Evolutionary conservation across 2,113 vertebrate genomes (phyloP).

Genomic region (Thalassoma bifasciatum): DNA sequence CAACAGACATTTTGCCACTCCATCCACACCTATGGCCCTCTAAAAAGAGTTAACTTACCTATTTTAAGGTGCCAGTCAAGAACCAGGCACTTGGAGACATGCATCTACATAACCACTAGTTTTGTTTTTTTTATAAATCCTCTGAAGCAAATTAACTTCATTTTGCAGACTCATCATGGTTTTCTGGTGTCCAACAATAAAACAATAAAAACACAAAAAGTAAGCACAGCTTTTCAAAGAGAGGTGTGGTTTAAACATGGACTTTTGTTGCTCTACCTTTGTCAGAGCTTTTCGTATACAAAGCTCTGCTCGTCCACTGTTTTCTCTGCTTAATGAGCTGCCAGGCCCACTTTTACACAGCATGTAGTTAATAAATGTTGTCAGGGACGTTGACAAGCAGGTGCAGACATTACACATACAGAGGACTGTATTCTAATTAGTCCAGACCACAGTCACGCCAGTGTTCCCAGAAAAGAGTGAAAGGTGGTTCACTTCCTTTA

Average conservation of each 20-base stretch:
- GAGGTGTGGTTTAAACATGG: background rate
- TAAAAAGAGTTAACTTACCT: no score
- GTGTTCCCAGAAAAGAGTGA: constrained; percentile 23
- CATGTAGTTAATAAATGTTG: constrained; percentile 57
- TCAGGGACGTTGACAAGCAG: constrained; percentile 61
- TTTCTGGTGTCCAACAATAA: no score
- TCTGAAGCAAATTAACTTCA: no score
- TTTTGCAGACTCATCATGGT: no score
- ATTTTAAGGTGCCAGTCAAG: no score
- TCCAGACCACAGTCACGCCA: constrained; percentile 23
- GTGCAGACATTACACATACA: constrained; percentile 49
- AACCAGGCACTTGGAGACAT: no score
- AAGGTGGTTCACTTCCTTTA: constrained; percentile 19
- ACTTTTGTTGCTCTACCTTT: background rate
- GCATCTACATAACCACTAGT: no score
- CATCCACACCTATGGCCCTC: no score
- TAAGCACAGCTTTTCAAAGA: background rate
- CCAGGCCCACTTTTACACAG: constrained; percentile 30
- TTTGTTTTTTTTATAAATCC: no score
- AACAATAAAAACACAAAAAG: background rate
- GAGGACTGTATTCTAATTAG: constrained; percentile 55
- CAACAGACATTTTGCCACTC: no score
- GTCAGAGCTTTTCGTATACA: constrained; percentile 8
- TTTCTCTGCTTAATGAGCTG: constrained; percentile 53
- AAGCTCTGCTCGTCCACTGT: constrained; percentile 36